Conservation (phyloP, 2,888 invertebrate species). For the Hirtodrosophila cameraria region DNA sequence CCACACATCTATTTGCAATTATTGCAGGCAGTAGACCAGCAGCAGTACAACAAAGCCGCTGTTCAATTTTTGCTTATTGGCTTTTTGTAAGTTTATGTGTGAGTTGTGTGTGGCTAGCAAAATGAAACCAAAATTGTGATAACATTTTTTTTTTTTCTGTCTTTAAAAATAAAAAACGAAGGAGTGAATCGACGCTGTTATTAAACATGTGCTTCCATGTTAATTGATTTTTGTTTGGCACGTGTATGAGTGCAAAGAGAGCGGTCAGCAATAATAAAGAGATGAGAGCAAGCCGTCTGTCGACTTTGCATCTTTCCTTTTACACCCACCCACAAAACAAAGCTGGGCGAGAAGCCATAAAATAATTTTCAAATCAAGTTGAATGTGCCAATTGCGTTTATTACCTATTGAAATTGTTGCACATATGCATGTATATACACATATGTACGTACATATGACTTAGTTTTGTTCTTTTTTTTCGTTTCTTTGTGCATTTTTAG, state of each 20-base stretch:
- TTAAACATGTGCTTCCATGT: conserved; percentile 65
- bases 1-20: no score
- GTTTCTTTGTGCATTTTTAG: conserved; percentile 21
- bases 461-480: background rate
- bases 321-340: conserved; percentile 30
- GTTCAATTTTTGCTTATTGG: conserved; percentile 16
- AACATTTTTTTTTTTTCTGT: conserved; percentile 1
- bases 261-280: conserved; percentile 25
- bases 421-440: background rate
- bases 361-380: conserved; percentile 33
- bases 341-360: conserved; percentile 50
- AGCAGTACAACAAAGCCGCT: conserved; percentile 33
- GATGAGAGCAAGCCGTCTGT: conserved; percentile 34
- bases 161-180: conserved; percentile 15
- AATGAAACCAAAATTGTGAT: conserved; percentile 18
- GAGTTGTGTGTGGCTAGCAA: conserved; percentile 15
- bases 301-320: conserved; percentile 46
- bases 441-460: background rate
- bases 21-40: conserved; percentile 36
- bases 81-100: conserved; percentile 22
- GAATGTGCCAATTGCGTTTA: conserved; percentile 38
- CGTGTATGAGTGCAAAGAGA: conserved; percentile 57
- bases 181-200: conserved; percentile 22
- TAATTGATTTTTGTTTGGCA: conserved; percentile 69
- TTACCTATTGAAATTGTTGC: conserved; percentile 24